Evolutionary conservation across 2,113 vertebrate genomes (phyloP).

Genomic region (rat (Rattus norvegicus)): DNA sequence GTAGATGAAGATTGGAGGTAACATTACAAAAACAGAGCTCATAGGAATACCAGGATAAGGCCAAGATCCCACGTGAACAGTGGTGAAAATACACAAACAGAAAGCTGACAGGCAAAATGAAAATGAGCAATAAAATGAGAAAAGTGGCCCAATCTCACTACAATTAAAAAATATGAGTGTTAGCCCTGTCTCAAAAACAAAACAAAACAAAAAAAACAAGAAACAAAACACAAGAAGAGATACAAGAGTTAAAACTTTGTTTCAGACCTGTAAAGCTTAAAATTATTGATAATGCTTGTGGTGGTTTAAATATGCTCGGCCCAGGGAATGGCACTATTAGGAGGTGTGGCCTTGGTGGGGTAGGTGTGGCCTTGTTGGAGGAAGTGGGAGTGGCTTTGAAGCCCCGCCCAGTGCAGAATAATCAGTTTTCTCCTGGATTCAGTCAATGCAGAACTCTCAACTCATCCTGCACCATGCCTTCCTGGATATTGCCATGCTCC

Average conservation of each 20-base stretch:
- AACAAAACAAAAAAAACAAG: background rate
- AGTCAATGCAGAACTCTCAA: no score
- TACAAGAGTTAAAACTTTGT: background rate
- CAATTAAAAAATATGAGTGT: background rate
- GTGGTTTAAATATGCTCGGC: background rate
- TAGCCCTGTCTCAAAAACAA: background rate
- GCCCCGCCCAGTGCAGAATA: no score
- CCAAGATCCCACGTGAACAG: background rate
- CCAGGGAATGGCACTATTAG: no score
- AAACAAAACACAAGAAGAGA: background rate
- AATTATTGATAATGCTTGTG: background rate
- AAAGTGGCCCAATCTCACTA: background rate
- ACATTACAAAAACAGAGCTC: background rate
- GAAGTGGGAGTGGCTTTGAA: no score
- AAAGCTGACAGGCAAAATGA: background rate
- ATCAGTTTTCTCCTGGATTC: no score
- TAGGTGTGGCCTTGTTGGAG: no score
- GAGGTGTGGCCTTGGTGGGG: no score
- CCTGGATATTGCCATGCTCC: no score
- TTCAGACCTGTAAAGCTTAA: background rate
- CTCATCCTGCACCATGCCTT: no score
- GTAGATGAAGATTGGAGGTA: background rate
- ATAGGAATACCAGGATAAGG: background rate
- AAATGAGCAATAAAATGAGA: background rate
- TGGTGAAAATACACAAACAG: background rate